Percentiles rank a stretch among this genome's conserved stretches.
phyloP scores from a whole-genome alignment of 2,113 vertebrate genomes.

The Felis catus region F.catus_Fca126_mat1.0 CM031421.1:58433501-58434000 shows the following conservation, averaged over 20 bases:
- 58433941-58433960: too few relatives aligned
- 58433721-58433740: too few relatives aligned
- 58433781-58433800: slow-evolving; percentile 1
- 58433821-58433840: not conserved
- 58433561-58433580: not conserved
- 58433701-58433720: not conserved
- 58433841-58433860: not conserved
- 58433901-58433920: too few relatives aligned
- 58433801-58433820: not conserved
- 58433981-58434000: too few relatives aligned
- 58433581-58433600: slow-evolving; percentile 18
- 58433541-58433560: not conserved
- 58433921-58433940: too few relatives aligned
- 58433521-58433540: not conserved
- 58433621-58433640: not conserved
- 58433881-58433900: too few relatives aligned
- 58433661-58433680: not conserved
- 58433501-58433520: not conserved
- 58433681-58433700: not conserved
- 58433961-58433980: too few relatives aligned
- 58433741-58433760: not conserved
- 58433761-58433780: not conserved
- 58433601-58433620: not conserved
- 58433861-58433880: not conserved
- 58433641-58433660: not conserved